Evolutionary conservation across 2,113 vertebrate genomes (phyloP).

Genomic region (Hippoglossus stenolepis): DNA sequence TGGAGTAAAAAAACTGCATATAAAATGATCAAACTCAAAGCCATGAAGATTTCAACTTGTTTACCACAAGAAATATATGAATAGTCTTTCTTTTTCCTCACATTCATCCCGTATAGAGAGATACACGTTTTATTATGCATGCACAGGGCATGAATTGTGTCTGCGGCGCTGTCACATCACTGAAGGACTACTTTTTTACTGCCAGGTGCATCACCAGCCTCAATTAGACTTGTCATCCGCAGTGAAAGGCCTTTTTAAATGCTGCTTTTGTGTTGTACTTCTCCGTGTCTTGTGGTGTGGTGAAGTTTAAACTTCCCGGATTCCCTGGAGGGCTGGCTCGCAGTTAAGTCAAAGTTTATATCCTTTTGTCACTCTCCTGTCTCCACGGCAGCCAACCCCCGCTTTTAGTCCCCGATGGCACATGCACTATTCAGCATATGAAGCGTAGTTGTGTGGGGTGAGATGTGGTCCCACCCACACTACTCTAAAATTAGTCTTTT

Average conservation of each 20-base stretch:
- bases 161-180: constrained; percentile 24
- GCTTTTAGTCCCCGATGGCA: constrained; percentile 30
- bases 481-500: constrained; percentile 23
- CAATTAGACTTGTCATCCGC: constrained; percentile 36
- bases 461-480: constrained; percentile 20
- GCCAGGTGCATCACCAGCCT: constrained; percentile 51
- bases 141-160: constrained; percentile 13
- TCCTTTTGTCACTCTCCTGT: constrained; percentile 30
- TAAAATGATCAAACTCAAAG: neutral
- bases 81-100: neutral
- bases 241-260: constrained; percentile 53
- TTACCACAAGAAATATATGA: neutral
- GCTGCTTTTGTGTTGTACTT: constrained; percentile 55
- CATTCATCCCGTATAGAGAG: neutral
- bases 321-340: constrained; percentile 40
- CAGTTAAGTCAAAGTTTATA: constrained; percentile 48
- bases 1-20: neutral
- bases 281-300: constrained; percentile 41
- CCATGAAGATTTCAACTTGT: constrained; percentile 5
- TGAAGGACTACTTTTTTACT: constrained; percentile 33
- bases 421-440: constrained; percentile 28
- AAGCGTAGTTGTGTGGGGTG: constrained; percentile 9
- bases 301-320: constrained; percentile 48
- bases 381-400: neutral
- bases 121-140: constrained; percentile 1